These are phyloP conservation scores for Octopus sinensis DNA, from an alignment of 1,140 invertebrate species.

Conservation along the genomic window DNA sequence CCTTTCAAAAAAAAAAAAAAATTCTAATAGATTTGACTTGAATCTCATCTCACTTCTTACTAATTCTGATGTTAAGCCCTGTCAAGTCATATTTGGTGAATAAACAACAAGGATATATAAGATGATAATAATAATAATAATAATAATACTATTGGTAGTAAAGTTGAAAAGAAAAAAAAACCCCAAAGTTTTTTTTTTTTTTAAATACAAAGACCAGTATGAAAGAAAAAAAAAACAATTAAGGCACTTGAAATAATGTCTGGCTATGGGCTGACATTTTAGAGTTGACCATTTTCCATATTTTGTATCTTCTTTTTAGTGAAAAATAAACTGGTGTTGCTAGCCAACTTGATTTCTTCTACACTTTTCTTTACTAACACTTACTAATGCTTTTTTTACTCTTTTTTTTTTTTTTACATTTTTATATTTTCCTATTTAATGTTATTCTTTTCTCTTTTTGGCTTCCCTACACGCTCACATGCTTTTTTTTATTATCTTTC, in stretches of 20 bases:
- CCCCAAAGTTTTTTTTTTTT: no score
- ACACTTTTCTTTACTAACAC: not conserved
- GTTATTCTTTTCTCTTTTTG: no score
- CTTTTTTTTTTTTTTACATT: no score
- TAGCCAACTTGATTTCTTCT: constrained; percentile 7
- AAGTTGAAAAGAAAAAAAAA: no score
- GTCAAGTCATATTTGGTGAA: no score
- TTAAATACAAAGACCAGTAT: not conserved
- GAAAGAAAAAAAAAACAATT: not conserved
- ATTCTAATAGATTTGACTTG: not conserved
- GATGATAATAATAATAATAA: no score
- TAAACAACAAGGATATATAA: no score
- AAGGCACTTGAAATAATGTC: not conserved
- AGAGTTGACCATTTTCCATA: not conserved
- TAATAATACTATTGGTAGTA: no score
- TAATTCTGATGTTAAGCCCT: no score
- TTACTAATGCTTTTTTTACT: not conserved
- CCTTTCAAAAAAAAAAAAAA: not conserved
- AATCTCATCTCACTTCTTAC: constrained; percentile 10
- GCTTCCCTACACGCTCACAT: no score
- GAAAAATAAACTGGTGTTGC: constrained; percentile 12
- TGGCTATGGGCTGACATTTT: not conserved
- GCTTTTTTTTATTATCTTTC: no score
- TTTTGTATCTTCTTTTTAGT: constrained; percentile 6
- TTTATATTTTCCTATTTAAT: no score